These are phyloP conservation scores for Pardosa pseudoannulata DNA, from an alignment of 2,888 invertebrate genomes.

Conservation along the genomic window DNA sequence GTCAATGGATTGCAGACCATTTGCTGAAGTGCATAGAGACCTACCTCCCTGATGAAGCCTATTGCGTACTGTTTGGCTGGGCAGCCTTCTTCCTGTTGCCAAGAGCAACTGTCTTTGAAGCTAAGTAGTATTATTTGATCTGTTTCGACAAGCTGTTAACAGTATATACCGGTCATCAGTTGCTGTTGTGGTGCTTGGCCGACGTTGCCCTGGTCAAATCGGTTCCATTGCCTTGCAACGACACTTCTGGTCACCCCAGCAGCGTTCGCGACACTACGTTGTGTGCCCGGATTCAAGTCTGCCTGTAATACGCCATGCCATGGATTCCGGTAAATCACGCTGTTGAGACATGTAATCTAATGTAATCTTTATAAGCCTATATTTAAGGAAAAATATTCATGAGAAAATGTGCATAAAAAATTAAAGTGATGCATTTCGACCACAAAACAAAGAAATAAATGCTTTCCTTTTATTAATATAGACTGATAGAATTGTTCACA, in stretches of 20 bases:
- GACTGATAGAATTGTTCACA: no score
- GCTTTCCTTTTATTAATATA: no score
- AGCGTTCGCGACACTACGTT: background rate
- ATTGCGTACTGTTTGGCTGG: slow-evolving; percentile 15
- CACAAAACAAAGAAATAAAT: no score
- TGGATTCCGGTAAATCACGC: slow-evolving; percentile 19
- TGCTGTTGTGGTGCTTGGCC: slow-evolving; percentile 7
- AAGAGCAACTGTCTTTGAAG: slow-evolving; percentile 18
- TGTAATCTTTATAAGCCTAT: no score
- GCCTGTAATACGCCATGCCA: slow-evolving; percentile 13
- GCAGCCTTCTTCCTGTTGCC: slow-evolving; percentile 18
- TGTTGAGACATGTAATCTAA: slow-evolving; percentile 4
- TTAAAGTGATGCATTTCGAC: no score
- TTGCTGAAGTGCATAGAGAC: background rate
- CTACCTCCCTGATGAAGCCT: slow-evolving; percentile 18
- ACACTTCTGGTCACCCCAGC: slow-evolving; percentile 33
- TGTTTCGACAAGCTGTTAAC: slow-evolving; percentile 9
- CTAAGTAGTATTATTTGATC: slow-evolving; percentile 14
- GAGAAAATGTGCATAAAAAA: no score
- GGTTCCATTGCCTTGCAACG: slow-evolving; percentile 23
- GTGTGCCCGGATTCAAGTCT: slow-evolving; percentile 16
- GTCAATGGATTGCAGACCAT: background rate
- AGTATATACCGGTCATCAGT: slow-evolving; percentile 14
- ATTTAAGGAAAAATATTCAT: no score
- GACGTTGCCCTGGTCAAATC: slow-evolving; percentile 26